Conservation (phyloP, 1,140 invertebrate species). For the Cydia fagiglandana region DNA sequence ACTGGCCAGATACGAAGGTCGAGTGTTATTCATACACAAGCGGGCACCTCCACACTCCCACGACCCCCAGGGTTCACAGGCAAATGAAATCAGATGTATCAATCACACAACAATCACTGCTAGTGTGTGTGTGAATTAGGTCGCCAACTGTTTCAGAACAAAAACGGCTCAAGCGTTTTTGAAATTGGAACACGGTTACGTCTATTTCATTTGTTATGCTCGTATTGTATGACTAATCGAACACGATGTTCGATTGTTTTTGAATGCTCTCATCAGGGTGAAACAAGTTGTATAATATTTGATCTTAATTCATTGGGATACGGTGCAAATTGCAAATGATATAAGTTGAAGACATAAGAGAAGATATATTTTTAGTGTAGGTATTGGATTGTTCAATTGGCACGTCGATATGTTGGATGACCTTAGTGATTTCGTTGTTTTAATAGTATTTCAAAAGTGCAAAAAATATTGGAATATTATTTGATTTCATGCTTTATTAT, state of each 20-base stretch:
- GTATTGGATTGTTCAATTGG: constrained; percentile 8
- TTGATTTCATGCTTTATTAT: not conserved
- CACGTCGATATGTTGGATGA: constrained; percentile 19
- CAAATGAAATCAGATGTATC: constrained; percentile 69
- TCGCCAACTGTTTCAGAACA: constrained; percentile 10
- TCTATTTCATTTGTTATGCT: not conserved
- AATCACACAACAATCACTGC: constrained; percentile 58
- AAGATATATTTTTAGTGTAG: not conserved
- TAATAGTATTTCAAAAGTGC: constrained; percentile 5
- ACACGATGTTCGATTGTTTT: constrained; percentile 16
- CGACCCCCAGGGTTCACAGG: constrained; percentile 58
- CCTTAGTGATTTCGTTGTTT: constrained; percentile 11
- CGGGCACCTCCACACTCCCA: constrained; percentile 48
- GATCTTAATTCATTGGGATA: not conserved
- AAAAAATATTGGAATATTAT: not conserved
- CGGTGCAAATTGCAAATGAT: not conserved
- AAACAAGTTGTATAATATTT: not conserved
- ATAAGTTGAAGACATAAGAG: not conserved
- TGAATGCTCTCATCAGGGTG: not conserved
- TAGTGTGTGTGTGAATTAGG: constrained; percentile 39
- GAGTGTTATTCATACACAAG: constrained; percentile 9
- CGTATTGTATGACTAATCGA: constrained; percentile 16
- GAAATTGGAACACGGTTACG: not conserved
- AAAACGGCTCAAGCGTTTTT: not conserved
- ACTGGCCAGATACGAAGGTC: constrained; percentile 17